A percentile compares a stretch with the other conserved stretches of the same genome.
Evolutionary conservation across 2,113 vertebrate species (phyloP).

Genomic region (Megaceryle maxima): DNA sequence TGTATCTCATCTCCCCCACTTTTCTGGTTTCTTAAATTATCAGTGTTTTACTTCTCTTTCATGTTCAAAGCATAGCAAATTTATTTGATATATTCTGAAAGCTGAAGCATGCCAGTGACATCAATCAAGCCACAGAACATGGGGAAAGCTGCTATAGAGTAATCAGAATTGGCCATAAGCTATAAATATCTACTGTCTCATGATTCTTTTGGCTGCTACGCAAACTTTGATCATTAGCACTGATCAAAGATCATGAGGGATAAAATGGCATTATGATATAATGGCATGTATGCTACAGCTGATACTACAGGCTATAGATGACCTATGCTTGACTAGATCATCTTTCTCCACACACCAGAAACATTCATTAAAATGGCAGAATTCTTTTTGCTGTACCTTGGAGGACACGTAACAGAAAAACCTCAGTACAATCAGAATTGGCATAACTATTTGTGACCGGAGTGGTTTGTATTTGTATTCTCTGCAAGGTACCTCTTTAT

Average conservation of each 20-base stretch:
- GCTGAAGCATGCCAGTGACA: constrained; percentile 65
- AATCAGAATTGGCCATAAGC: constrained; percentile 71
- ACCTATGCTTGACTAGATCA: constrained; percentile 23
- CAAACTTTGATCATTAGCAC: constrained; percentile 75
- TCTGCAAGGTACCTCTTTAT: neutral
- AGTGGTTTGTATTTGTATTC: neutral
- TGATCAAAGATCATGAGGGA: constrained; percentile 73
- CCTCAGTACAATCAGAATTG: neutral
- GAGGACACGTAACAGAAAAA: constrained; percentile 3
- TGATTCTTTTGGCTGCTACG: constrained; percentile 58
- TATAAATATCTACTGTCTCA: constrained; percentile 72
- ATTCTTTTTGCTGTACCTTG: neutral
- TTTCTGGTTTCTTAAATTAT: constrained; percentile 75
- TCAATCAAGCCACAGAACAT: constrained; percentile 65
- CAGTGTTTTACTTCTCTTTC: constrained; percentile 75
- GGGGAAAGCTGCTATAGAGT: constrained; percentile 61
- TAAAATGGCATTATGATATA: constrained; percentile 67
- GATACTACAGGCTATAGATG: constrained; percentile 59
- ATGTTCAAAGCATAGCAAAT: constrained; percentile 77
- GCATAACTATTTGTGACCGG: neutral
- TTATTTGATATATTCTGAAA: constrained; percentile 76
- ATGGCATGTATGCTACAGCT: constrained; percentile 21
- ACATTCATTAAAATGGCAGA: constrained; percentile 46
- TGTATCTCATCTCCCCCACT: constrained; percentile 64
- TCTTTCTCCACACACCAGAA: neutral